Evolutionary conservation across 2,888 invertebrate species (phyloP), one percentile per base, ranked within the genome.

Genomic region (Coleophora flavipennella): DNA sequence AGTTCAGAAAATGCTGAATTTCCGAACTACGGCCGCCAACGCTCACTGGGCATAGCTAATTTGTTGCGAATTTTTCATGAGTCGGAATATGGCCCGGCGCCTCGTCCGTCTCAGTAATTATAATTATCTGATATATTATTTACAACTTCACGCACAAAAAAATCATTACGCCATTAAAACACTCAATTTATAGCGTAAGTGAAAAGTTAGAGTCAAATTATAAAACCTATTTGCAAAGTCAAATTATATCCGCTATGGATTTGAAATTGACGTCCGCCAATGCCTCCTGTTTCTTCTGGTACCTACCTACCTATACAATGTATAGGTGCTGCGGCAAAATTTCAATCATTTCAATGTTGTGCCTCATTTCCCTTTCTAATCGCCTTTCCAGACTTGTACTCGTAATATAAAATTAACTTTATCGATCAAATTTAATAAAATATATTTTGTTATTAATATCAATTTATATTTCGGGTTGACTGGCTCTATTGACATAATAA

Each of bases 1-100:
- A 81, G 73, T 84, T 78, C 70, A 57, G 60, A 71, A 78, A 78
- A 69, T 70, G 62, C 73, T 71, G 67, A 73, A 74, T 79, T 78
- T 76, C 62, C 66, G 64, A 76, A 75, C 72, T 65, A 70, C 71
- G 72, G 72, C 67, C 67, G 71, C 70, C n/a, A n/a, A n/a, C n/a
- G n/a, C n/a, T n/a, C 70, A 72, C 66, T 65, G 67, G 67, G 75
- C 67, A 78, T 76, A 72, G 70, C 68, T 78, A 77, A 79, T 77
- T 80, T 77, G 75, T 74, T 71, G 52, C 62, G 62, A 76, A 75
- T 75, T 70, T 67, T 62, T 62, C 67, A 76, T 74, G 62, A 69
- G 62, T 31, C 38, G 31, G 29, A 20, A 6, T 20, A 20, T 20
- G 20, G 20, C 20, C 33, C 20, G 20, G 6, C 20, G 3, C 6